phyloP scores from a whole-genome alignment of 2,113 vertebrate genomes.

The Cyanoderma ruficeps region DNA sequence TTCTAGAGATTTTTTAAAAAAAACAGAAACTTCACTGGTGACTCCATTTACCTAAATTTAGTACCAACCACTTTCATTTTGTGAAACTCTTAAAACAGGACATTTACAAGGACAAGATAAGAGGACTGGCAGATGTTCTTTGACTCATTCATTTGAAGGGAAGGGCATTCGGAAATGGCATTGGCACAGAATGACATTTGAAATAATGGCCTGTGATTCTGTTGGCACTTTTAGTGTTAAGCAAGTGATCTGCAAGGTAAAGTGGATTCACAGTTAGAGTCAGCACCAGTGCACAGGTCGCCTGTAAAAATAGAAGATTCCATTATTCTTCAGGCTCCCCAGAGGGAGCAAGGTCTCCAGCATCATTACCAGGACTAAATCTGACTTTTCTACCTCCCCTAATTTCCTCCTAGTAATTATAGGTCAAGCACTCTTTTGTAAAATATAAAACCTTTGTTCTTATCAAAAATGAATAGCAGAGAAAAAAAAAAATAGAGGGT shows the following conservation, averaged over 20 bases:
- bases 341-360: slow-evolving; percentile 93
- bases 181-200: slow-evolving; percentile 83
- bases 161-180: slow-evolving; percentile 78
- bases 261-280: slow-evolving; percentile 86
- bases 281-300: slow-evolving; percentile 89
- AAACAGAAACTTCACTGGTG: slow-evolving; percentile 24
- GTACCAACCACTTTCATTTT: slow-evolving; percentile 52
- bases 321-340: slow-evolving; percentile 97
- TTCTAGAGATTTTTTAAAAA: background rate
- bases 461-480: slow-evolving; percentile 87
- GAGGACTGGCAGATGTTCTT: slow-evolving; percentile 79
- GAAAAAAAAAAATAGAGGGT: slow-evolving; percentile 71
- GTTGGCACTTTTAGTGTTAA: slow-evolving; percentile 87
- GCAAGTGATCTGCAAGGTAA: slow-evolving; percentile 88
- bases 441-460: slow-evolving; percentile 99
- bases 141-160: slow-evolving; percentile 70
- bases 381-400: slow-evolving; percentile 88
- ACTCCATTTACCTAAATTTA: slow-evolving; percentile 55
- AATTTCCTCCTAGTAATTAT: slow-evolving; percentile 97
- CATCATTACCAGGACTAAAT: slow-evolving; percentile 99
- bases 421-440: slow-evolving; percentile 99
- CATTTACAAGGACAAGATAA: slow-evolving; percentile 66
- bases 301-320: slow-evolving; percentile 98
- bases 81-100: slow-evolving; percentile 44
- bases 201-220: slow-evolving; percentile 87